Base-by-base conservation (phyloP, 2,888 invertebrate species). In the Aleiodes testaceus region DNA sequence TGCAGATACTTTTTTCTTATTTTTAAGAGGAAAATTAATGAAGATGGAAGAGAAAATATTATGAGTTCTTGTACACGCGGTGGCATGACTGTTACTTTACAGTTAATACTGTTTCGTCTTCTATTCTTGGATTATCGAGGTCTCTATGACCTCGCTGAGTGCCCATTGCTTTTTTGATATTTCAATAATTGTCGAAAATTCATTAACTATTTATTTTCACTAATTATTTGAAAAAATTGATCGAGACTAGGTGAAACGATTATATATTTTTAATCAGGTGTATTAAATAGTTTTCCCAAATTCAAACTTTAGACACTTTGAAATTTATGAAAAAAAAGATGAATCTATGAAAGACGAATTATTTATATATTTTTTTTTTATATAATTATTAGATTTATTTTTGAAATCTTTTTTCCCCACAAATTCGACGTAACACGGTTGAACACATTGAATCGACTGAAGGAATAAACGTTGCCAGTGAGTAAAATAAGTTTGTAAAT, bases 391-490 rank as follows among this genome's bases (percentile, higher is more conserved):
- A n/a, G 4, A 11, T 16, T 49, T n/a, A 47, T n/a, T n/a, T 61
- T 42, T 42, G 14, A 14, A 36, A 2, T 36, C 12, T 45, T 63
- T 63, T 18, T 47, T 44, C 2, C 14, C 12, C 12, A 11, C 26
- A 14, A 26, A 26, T 55, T 61, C 14, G 50, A 55, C 42, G 66
- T 45, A 69, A 71, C 69, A 63, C 68, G 66, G 75, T 75, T 78
- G 79, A 73, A 78, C 80, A 78, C 75, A 77, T 73, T 73, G 75
- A 76, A 79, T 75, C 77, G 72, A 74, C 70, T 68, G 73, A 44
- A 74, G 75, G 76, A 59, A 76, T 74, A 78, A 80, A 80, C 75
- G 73, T 79, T 81, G 81, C 78, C 81, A 81, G 26, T 26, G 26
- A 73, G 69, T 66, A 1, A 36, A 36, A 36, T 36, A 36, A 36